These are phyloP conservation scores for Erebia aethiops DNA, from an alignment of 2,888 invertebrate species.

Conservation along the genomic window DNA sequence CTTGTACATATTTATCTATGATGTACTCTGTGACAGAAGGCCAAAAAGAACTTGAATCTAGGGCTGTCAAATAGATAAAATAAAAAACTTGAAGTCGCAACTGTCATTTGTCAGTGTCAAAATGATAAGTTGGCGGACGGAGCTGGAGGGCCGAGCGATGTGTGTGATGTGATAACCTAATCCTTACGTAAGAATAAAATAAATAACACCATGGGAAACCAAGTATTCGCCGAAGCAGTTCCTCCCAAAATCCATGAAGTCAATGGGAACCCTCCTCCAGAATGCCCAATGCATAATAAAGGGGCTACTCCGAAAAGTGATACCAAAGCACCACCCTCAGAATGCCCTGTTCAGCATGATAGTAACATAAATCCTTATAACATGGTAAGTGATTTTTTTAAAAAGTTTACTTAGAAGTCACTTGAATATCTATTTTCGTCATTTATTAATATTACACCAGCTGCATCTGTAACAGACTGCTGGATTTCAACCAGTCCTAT, in stretches of 20 bases:
- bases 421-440: neutral
- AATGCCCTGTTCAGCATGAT: slow-evolving; percentile 89
- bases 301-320: slow-evolving; percentile 46
- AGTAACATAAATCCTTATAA: slow-evolving; percentile 90
- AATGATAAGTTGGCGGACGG: too few relatives aligned
- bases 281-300: slow-evolving; percentile 93
- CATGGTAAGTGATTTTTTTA: slow-evolving; percentile 82
- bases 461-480: too few relatives aligned
- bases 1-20: too few relatives aligned
- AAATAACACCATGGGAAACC: slow-evolving; percentile 66
- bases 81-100: too few relatives aligned
- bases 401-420: neutral
- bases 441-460: neutral
- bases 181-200: slow-evolving; percentile 75
- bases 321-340: slow-evolving; percentile 64
- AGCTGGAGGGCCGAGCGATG: too few relatives aligned
- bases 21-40: too few relatives aligned
- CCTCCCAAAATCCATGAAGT: slow-evolving; percentile 47
- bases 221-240: slow-evolving; percentile 66
- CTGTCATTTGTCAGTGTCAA: too few relatives aligned
- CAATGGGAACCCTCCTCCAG: slow-evolving; percentile 84
- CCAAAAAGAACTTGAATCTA: too few relatives aligned
- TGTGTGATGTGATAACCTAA: too few relatives aligned
- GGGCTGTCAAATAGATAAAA: too few relatives aligned
- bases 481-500: too few relatives aligned